These are phyloP conservation scores for Volucella bombylans DNA, from an alignment of 2,888 invertebrate genomes.

Conservation along the genomic window DNA sequence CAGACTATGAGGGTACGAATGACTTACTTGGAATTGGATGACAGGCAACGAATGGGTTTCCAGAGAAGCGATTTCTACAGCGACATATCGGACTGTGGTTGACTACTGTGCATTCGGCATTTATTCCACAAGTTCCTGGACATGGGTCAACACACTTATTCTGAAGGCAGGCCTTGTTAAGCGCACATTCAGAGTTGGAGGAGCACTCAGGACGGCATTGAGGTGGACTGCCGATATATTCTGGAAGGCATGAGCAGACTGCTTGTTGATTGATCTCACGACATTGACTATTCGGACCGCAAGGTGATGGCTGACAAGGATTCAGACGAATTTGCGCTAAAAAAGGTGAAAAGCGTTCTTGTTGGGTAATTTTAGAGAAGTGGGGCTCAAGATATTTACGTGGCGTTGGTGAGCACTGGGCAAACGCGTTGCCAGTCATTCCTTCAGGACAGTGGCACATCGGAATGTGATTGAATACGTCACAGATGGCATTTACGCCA, in stretches of 20 bases:
- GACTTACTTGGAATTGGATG: slow-evolving; percentile 80
- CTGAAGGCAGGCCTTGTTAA: slow-evolving; percentile 87
- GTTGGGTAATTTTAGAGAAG: not conserved
- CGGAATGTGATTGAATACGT: slow-evolving; percentile 88
- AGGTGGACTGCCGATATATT: slow-evolving; percentile 89
- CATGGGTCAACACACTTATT: slow-evolving; percentile 90
- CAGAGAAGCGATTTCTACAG: slow-evolving; percentile 83
- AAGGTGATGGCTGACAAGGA: slow-evolving; percentile 86
- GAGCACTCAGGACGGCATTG: slow-evolving; percentile 88
- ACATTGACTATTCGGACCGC: slow-evolving; percentile 89
- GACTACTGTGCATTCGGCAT: slow-evolving; percentile 89
- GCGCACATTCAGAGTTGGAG: slow-evolving; percentile 87
- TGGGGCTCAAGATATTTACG: slow-evolving; percentile 44
- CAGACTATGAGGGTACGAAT: not conserved
- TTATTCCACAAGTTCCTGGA: slow-evolving; percentile 88
- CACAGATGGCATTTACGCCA: slow-evolving; percentile 87
- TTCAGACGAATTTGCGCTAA: slow-evolving; percentile 80
- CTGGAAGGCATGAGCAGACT: slow-evolving; percentile 87
- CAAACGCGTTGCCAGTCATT: slow-evolving; percentile 87
- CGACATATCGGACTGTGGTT: slow-evolving; percentile 90
- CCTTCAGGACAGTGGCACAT: slow-evolving; percentile 88
- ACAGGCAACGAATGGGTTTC: slow-evolving; percentile 83
- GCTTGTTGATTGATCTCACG: slow-evolving; percentile 86
- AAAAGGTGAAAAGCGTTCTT: slow-evolving; percentile 32
- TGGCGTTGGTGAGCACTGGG: slow-evolving; percentile 84